These are phyloP conservation scores for Sacculina carcini DNA, from an alignment of 2,888 invertebrate species.

Conservation along the genomic window DNA sequence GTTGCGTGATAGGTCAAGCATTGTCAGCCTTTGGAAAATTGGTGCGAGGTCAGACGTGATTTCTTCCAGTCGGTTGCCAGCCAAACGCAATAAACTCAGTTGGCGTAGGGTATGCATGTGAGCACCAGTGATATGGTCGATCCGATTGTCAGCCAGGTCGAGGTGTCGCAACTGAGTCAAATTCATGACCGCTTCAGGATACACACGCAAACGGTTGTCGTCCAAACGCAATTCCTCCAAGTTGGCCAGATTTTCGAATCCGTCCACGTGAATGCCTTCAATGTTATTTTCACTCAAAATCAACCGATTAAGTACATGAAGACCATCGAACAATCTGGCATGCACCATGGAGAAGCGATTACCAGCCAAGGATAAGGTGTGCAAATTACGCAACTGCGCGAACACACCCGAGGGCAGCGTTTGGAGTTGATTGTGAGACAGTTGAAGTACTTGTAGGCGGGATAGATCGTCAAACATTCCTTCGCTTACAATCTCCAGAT, in stretches of 20 bases:
- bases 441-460: constrained; percentile 54
- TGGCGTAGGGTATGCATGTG: constrained; percentile 62
- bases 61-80: constrained; percentile 19
- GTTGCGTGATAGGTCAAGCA: constrained; percentile 59
- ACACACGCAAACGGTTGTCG: constrained; percentile 50
- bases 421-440: constrained; percentile 57
- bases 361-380: constrained; percentile 58
- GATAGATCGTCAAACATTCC: constrained; percentile 61
- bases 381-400: constrained; percentile 69
- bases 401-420: constrained; percentile 65
- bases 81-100: constrained; percentile 22
- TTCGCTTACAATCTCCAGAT: constrained; percentile 48
- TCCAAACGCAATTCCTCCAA: constrained; percentile 70
- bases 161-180: constrained; percentile 62
- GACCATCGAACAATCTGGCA: constrained; percentile 58
- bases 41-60: too few relatives aligned
- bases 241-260: constrained; percentile 68
- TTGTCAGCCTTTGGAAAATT: too few relatives aligned
- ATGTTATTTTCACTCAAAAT: constrained; percentile 63
- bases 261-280: constrained; percentile 56
- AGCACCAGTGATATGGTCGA: constrained; percentile 48
- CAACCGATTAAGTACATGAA: constrained; percentile 57
- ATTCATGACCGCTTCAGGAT: constrained; percentile 54
- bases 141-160: constrained; percentile 71
- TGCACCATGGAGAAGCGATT: constrained; percentile 62